These are phyloP conservation scores for Pomatostomus ruficeps DNA, from an alignment of 2,113 vertebrate species.

Conservation along the genomic window DNA sequence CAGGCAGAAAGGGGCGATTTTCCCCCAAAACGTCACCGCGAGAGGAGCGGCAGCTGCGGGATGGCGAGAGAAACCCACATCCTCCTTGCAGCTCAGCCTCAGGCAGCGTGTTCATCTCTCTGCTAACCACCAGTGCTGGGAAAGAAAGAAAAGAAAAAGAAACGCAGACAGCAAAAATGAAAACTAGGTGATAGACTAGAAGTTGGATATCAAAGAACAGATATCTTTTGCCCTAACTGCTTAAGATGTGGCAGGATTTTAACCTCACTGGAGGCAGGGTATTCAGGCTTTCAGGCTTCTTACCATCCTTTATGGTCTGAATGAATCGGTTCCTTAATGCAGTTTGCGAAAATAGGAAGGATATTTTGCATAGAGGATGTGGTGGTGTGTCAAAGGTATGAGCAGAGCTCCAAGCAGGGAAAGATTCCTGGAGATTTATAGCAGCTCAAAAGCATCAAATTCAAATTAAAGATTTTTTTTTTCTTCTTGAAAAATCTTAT, in stretches of 20 bases:
- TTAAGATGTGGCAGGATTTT: background rate
- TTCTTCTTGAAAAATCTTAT: background rate
- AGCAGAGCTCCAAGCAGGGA: background rate
- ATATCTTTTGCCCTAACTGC: background rate
- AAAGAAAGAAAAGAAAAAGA: background rate
- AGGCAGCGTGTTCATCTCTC: accelerated
- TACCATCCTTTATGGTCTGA: background rate
- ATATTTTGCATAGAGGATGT: background rate
- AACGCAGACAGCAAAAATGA: background rate
- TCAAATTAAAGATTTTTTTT: background rate
- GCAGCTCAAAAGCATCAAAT: background rate
- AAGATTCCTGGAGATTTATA: background rate
- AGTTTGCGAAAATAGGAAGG: background rate
- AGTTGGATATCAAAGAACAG: background rate
- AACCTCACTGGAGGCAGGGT: background rate
- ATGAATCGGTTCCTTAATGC: background rate
- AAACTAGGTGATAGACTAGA: background rate
- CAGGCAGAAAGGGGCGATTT: background rate
- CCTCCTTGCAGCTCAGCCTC: background rate
- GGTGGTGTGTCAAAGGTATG: background rate
- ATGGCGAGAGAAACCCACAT: background rate
- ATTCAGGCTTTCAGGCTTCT: background rate
- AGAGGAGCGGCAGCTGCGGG: background rate
- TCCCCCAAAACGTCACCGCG: background rate
- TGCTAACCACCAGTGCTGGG: background rate